Evolutionary conservation across 2,888 invertebrate genomes (phyloP), one percentile per base, ranked within the genome.

Genomic region (Ornithoptera alexandrae): DNA sequence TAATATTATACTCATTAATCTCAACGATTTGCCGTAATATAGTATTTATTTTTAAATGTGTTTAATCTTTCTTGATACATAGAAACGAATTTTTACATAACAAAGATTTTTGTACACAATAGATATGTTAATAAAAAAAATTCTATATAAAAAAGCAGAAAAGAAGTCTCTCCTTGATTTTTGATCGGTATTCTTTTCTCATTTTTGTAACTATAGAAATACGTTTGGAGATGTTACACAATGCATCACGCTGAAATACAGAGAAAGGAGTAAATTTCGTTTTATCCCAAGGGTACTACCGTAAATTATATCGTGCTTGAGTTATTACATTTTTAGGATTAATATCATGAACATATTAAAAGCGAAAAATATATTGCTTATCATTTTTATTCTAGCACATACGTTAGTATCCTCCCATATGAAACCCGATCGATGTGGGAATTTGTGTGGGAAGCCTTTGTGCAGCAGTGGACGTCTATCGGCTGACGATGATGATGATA

Each of bases 211-310:
- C 57, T 18, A 65, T n/a, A 39, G n/a, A 17, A 65, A 57, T 20
- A 15, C 22, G 20, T 65, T 20, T 42, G 22, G n/a, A 6, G n/a
- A 20, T 39, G 42, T 39, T 36, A 61, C n/a, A 58, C 12, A n/a
- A 61, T 42, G 20, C 20, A 36, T n/a, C 42, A 20, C 22, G 22
- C 20, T 65, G 42, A 42, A 30, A 65, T 22, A 65, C 46, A 46
- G 59, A 59, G 65, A 46, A 65, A 22, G 46, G 50, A 65, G 65
- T 65, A 30, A 65, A 65, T 65, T 58, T 46, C 59, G n/a, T 50
- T 42, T 42, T 65, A 24, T 46, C 59, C 65, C 59, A 46, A 50
- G 59, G 59, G 59, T n/a, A 59, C 24, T 18, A 24, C 42, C 65
- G 59, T 65, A 65, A 65, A 65, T 65, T 50, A 50, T 24, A 59